These are phyloP conservation scores for Orchesella flavescens DNA, from an alignment of 2,888 invertebrate species.

Conservation along the genomic window DNA sequence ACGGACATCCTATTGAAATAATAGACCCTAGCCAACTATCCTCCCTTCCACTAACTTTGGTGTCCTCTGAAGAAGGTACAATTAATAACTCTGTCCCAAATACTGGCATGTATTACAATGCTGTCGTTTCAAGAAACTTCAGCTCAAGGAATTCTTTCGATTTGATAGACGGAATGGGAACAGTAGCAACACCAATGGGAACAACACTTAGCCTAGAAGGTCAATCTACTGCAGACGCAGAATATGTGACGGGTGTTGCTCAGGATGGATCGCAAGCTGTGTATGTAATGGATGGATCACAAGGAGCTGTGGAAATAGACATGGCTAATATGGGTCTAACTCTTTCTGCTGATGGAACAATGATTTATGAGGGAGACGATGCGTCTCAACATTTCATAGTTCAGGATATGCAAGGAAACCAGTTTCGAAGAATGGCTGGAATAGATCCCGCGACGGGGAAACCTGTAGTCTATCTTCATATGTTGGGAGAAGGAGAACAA, in stretches of 20 bases:
- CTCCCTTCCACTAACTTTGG: slow-evolving; percentile 63
- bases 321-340: slow-evolving; percentile 71
- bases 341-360: slow-evolving; percentile 70
- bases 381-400: slow-evolving; percentile 66
- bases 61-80: slow-evolving; percentile 70
- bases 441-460: slow-evolving; percentile 69
- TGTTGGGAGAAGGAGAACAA: slow-evolving; percentile 67
- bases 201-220: slow-evolving; percentile 78
- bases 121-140: not conserved
- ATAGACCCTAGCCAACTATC: slow-evolving; percentile 60
- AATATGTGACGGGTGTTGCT: slow-evolving; percentile 60
- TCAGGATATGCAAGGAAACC: slow-evolving; percentile 70
- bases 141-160: too few relatives aligned
- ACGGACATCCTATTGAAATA: slow-evolving; percentile 70
- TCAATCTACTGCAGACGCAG: slow-evolving; percentile 53
- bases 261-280: slow-evolving; percentile 69
- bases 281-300: slow-evolving; percentile 70
- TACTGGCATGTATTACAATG: not conserved
- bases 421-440: slow-evolving; percentile 69
- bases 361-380: slow-evolving; percentile 65
- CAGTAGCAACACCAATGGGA: slow-evolving; percentile 78
- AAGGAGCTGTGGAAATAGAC: slow-evolving; percentile 69
- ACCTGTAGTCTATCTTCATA: slow-evolving; percentile 70
- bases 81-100: not conserved
- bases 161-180: slow-evolving; percentile 76